Conservation (phyloP, 1,140 invertebrate genomes). For the Drosophila parvula region DNA sequence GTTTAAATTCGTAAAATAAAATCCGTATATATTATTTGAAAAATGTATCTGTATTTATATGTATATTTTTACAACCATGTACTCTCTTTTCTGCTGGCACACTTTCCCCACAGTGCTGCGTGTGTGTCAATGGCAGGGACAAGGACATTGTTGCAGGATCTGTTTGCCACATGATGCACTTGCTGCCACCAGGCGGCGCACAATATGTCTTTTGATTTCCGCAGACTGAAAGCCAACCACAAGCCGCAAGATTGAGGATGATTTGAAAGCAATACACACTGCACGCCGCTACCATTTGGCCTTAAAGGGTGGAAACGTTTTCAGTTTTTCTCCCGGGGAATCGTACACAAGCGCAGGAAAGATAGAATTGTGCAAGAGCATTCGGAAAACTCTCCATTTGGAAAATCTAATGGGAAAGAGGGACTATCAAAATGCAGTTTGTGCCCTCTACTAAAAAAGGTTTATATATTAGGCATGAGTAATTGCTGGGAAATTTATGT, state of each 20-base stretch:
- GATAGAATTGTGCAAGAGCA: no score
- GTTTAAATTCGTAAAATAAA: no score
- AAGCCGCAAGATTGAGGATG: conserved; percentile 38
- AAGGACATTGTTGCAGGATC: conserved; percentile 56
- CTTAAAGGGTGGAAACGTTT: conserved; percentile 9
- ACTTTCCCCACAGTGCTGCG: neutral
- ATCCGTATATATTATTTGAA: no score
- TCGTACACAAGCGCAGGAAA: conserved; percentile 1
- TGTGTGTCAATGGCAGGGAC: conserved; percentile 58
- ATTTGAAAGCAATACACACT: conserved; percentile 47
- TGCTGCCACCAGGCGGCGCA: conserved; percentile 47
- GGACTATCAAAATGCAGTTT: neutral
- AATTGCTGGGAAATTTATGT: neutral
- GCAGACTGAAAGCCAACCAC: conserved; percentile 58
- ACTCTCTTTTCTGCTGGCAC: accelerated
- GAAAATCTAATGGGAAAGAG: neutral
- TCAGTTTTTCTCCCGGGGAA: conserved; percentile 2
- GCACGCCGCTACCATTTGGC: neutral
- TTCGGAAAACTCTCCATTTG: neutral
- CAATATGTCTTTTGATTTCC: conserved; percentile 76
- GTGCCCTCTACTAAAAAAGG: neutral
- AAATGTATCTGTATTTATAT: no score
- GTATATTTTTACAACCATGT: neutral
- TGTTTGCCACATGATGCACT: conserved; percentile 72
- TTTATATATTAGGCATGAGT: neutral